Evolutionary conservation across 1,140 invertebrate species (phyloP).

Genomic region (Tetramorium simillimum): DNA sequence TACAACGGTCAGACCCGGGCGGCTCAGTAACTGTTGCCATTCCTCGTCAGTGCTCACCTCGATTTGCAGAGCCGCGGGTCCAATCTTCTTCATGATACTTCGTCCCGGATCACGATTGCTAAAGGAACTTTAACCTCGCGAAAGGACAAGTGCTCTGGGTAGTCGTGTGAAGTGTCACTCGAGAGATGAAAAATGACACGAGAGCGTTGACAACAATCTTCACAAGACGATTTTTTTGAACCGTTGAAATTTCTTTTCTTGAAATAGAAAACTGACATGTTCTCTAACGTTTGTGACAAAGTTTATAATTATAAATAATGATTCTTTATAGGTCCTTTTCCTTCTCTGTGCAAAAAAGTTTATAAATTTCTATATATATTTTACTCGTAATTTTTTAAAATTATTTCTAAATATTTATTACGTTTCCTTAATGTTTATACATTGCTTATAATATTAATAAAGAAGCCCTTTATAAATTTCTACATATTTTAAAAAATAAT

Average conservation of each 20-base stretch:
- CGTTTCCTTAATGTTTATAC: no score
- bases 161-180: slow-evolving; percentile 38
- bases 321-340: no score
- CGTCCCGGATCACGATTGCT: neutral
- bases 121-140: slow-evolving; percentile 37
- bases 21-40: slow-evolving; percentile 91
- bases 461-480: neutral
- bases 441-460: no score
- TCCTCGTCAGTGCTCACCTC: slow-evolving; percentile 92
- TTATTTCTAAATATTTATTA: no score
- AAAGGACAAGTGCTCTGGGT: neutral
- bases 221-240: neutral
- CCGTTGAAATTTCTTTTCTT: no score
- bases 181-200: neutral
- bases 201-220: slow-evolving; percentile 17
- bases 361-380: no score
- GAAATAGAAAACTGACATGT: neutral
- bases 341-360: no score
- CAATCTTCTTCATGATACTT: slow-evolving; percentile 54
- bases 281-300: neutral
- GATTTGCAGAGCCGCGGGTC: slow-evolving; percentile 87
- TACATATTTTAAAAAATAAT: neutral
- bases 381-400: no score
- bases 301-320: neutral
- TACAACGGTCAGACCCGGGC: slow-evolving; percentile 91